phyloP scores from a whole-genome alignment of 2,797 vertebrate species.

The Spheniscus humboldti region DNA sequence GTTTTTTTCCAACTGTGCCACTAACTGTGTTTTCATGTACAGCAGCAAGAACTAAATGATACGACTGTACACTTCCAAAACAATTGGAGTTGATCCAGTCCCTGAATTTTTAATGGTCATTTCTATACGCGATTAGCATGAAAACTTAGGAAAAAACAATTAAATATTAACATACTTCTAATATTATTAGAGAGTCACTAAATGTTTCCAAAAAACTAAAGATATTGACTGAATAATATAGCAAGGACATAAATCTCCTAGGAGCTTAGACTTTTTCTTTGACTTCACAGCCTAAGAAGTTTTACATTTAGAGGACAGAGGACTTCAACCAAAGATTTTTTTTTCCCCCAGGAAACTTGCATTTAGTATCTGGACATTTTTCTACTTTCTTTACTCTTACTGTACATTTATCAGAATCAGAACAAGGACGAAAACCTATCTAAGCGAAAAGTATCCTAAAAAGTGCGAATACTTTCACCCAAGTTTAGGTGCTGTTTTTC shows the following conservation, averaged over 20 bases:
- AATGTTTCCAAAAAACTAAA: conserved; percentile 29
- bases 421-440: neutral
- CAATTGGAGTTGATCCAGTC: neutral
- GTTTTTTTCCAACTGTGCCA: neutral
- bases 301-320: neutral
- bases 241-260: neutral
- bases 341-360: neutral
- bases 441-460: neutral
- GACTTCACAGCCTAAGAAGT: neutral
- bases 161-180: conserved; percentile 21
- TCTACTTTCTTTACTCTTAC: neutral
- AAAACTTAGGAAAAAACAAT: conserved; percentile 16
- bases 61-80: neutral
- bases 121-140: neutral
- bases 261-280: neutral
- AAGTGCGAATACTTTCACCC: neutral
- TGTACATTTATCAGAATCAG: neutral
- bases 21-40: neutral
- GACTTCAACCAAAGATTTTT: neutral
- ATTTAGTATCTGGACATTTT: neutral
- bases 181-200: conserved; percentile 14
- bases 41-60: neutral
- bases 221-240: conserved; percentile 45
- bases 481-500: neutral
- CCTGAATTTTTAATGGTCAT: conserved; percentile 23